Base-by-base conservation (phyloP, 2,797 vertebrate genomes). In the Girardinus metallicus region DNA sequence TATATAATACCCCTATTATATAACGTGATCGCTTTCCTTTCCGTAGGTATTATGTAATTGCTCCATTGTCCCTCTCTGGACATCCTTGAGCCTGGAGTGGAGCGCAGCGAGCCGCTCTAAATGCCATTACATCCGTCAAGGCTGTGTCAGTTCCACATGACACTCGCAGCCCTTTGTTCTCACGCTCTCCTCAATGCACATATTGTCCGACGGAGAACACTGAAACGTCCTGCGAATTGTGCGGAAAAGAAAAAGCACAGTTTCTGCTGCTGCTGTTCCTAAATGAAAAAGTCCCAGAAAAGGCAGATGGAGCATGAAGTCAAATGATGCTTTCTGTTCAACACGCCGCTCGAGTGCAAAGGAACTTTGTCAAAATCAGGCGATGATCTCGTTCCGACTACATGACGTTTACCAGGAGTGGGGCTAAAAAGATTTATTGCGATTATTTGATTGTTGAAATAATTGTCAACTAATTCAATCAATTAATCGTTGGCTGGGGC, bases 91-190 rank as follows among this genome's bases (percentile, higher is more conserved):
- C 11, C 83, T 77, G 31, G 76, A 85, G 78, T 85, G 55, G 51
- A 53, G 74, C 71, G 74, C 81, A 53, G 76, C 60, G 73, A 81
- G 86, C 79, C 36, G 39, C 76, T 88, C 82, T 82, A 76, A 82
- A 91, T 88, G 85, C 55, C 74, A 86, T 90, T 85, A 74, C 81
- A 74, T 83, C 79, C 11, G 39, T 80, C 79, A 78, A 75, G 88
- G 82, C 85, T 85, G 83, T 72, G 85, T 93, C 88, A 85, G 43
- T 79, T 90, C 81, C 89, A 88, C 92, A 92, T 92, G 91, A 93
- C 88, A 64, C 82, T 81, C 82, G 6, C 79, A 55, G 85, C 80
- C 78, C 75, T 85, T 89, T 89, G 86, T 87, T 77, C 74, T 85
- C 74, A 47, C n/a, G 77, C 75, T 77, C 79, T 60, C 41, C 83